Evolutionary conservation across 2,797 vertebrate species (phyloP).

Genomic region (Amblyopsis hoosieri): DNA sequence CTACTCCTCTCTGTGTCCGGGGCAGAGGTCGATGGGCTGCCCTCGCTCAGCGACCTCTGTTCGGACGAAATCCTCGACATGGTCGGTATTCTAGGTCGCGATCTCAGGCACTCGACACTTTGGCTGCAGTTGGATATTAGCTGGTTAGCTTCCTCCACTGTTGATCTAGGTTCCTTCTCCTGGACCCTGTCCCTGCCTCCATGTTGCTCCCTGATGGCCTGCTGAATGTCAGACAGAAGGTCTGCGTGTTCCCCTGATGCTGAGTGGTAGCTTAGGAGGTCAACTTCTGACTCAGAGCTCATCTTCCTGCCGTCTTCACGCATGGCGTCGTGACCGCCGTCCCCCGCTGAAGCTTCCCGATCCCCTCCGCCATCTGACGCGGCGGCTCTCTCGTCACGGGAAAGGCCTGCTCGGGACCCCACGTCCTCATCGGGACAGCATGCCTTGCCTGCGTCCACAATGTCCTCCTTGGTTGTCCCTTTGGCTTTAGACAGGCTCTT

Average conservation of each 20-base stretch:
- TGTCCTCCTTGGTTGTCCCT: constrained; percentile 82
- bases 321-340: constrained; percentile 61
- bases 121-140: constrained; percentile 26
- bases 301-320: constrained; percentile 80
- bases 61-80: constrained; percentile 58
- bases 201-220: constrained; percentile 84
- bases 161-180: constrained; percentile 3
- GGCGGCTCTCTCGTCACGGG: constrained; percentile 74
- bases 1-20: constrained; percentile 63
- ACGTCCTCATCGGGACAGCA: constrained; percentile 66
- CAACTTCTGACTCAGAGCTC: constrained; percentile 91
- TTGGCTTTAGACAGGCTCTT: constrained; percentile 86
- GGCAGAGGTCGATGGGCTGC: constrained; percentile 54
- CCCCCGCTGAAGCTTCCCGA: constrained; percentile 62
- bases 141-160: background rate
- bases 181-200: constrained; percentile 35
- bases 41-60: constrained; percentile 57
- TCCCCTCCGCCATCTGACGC: constrained; percentile 82
- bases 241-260: constrained; percentile 88
- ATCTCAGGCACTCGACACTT: constrained; percentile 17
- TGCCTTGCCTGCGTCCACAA: constrained; percentile 74
- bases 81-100: constrained; percentile 16
- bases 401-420: constrained; percentile 71
- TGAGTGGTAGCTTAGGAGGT: constrained; percentile 96
- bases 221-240: constrained; percentile 91